phyloP scores from a whole-genome alignment of 1,140 invertebrate genomes.

The Dreissena polymorpha region DNA sequence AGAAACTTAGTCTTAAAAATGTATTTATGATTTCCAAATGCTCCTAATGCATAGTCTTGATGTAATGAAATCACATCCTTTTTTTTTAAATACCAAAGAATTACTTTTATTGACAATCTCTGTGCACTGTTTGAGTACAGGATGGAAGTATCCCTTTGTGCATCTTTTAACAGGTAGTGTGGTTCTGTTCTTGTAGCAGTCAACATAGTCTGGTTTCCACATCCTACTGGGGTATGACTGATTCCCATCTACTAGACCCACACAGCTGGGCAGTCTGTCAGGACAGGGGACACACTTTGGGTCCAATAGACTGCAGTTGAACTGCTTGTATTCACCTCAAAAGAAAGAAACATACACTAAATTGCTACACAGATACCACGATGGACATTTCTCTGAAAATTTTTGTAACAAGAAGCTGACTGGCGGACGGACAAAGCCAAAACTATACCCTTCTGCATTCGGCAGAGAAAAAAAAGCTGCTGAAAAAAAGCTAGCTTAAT shows the following conservation, averaged over 20 bases:
- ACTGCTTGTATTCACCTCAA: conserved; percentile 60
- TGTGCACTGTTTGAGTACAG: conserved; percentile 32
- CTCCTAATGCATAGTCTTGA: too few relatives aligned
- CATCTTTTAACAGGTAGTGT: conserved; percentile 11
- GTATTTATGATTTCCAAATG: too few relatives aligned
- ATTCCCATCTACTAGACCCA: conserved; percentile 47
- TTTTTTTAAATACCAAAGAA: neutral
- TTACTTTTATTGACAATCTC: conserved; percentile 41
- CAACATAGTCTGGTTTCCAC: conserved; percentile 57
- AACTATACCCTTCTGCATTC: too few relatives aligned
- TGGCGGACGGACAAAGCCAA: too few relatives aligned
- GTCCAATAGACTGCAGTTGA: conserved; percentile 37
- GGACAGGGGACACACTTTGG: conserved; percentile 52
- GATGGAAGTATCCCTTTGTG: conserved; percentile 42
- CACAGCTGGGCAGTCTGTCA: conserved; percentile 52
- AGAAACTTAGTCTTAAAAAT: too few relatives aligned
- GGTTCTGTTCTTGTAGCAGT: conserved; percentile 60
- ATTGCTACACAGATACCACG: neutral
- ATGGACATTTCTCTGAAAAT: too few relatives aligned
- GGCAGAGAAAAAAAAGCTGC: too few relatives aligned
- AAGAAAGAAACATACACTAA: neutral
- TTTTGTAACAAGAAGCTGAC: too few relatives aligned
- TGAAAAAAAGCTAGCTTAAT: too few relatives aligned
- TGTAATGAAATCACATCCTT: too few relatives aligned
- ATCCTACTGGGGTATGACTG: conserved; percentile 36